Evolutionary conservation across 2,888 invertebrate species (phyloP), one percentile per base, ranked within the genome.

Genomic region (Ochropleura leucogaster): DNA sequence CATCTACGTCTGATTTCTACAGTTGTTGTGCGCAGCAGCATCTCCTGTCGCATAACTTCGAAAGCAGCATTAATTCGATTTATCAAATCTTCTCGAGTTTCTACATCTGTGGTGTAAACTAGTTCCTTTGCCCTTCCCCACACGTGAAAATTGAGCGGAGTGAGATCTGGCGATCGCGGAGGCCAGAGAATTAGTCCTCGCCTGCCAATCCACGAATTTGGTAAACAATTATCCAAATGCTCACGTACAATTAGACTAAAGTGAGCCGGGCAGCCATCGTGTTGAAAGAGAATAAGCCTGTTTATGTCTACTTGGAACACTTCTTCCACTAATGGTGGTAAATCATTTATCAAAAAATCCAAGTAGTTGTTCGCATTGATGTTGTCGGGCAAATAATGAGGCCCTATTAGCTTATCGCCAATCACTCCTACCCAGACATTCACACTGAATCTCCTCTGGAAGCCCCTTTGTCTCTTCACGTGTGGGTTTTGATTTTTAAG

Each of bases 131-230:
- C 14, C 14, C 49, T 55, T 55, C 68, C 57, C 57, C 68, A 68
- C 57, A 68, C 30, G 55, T 57, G 44, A 60, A 75, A 72, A 46
- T 68, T 57, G n/a, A 68, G 57, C 53, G 68, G 57, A 20, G 57
- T 68, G 14, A 57, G 68, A 57, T 68, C 68, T 12, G 68, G 68
- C 16, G 60, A 59, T 30, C 59, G 59, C 49, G 68, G 46, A 46
- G 68, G 68, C 68, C 57, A 60, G 42, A n/a, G 51, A 12, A 66
- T 40, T 20, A 46, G 59, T 40, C 68, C 40, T n/a, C 51, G 51
- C 12, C 65, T 40, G 18, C 65, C 65, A 30, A 66, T 66, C 40
- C 65, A 66, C 10, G 51, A 65, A 40, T 49, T 42, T 42, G 62
- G 62, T 14, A 62, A 62, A 46, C n/a, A 62, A 46, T 46, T 46